Evolutionary conservation across 2,113 vertebrate species (phyloP), one percentile per base, ranked within the genome.

Genomic region (Strigops habroptila): DNA sequence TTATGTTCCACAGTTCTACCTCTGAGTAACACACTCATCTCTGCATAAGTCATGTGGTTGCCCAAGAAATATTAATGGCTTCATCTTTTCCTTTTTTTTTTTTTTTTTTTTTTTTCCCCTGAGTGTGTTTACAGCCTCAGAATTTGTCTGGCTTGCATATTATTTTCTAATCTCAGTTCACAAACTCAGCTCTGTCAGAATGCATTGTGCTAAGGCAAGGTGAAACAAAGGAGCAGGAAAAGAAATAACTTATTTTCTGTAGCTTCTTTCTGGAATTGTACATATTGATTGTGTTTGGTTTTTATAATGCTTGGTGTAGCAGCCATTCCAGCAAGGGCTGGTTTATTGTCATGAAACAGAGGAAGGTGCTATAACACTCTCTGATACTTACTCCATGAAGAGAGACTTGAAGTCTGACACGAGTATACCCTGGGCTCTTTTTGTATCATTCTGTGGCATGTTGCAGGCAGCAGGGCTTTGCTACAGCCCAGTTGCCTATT

Each of bases 401-500:
- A 44, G 53, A 63, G 37, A 24, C 18, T 63, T 10, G 43, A 85
- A 22, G 9, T 67, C 18, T 77, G 82, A 33, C 27, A 14, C 1
- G 3, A 52, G 27, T 24, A 13, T 35, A 49, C 48, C 12, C 62
- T 64, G 43, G 77, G 37, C 18, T 68, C 24, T 46, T 71, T 44
- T 31, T 0, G 0, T 3, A 9, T 13, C 22, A 3, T 7, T 8
- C 51, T 22, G 41, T 64, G 83, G 65, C 10, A 9, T 3, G 6
- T 7, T 37, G 11, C 39, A 43, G 53, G 63, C 85, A 53, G 41
- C 49, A 39, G 70, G 35, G 55, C 57, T 89, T 60, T 85, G 49
- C 51, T 85, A 2, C 3, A 16, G n/a, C 39, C 43, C 57, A 44
- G 39, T 39, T 64, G 2, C 21, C 39, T 18, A 3, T 35, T 18